Base-by-base conservation (phyloP, 2,797 vertebrate species). In the Malacoraja senta region DNA sequence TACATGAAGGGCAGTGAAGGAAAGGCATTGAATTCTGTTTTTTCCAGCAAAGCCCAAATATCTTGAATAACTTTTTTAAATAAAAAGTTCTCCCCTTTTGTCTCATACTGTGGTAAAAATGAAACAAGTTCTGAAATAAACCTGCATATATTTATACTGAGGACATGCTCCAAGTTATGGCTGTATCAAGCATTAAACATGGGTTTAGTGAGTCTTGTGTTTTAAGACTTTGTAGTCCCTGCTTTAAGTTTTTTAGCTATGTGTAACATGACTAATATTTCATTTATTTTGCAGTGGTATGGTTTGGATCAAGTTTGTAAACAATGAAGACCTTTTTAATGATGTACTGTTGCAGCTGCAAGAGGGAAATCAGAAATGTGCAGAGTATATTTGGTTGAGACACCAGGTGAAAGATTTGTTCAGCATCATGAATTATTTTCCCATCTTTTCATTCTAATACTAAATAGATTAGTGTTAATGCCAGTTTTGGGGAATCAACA, bases 301-400 rank as follows among this genome's bases (percentile, higher is more conserved):
- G 44, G 95, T 97, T 94, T 99, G 99, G 99, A 98, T 97, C 93
- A 98, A 99, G 94, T 99, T 99, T 95, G 96, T 99, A 94, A 98
- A 98, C 94, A 97, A 96, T 1, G 96, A 96, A 63, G 97, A 99
- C 93, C 93, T 96, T 93, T 96, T 99, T 76, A 97, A 95, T 94
- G 97, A 97, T 10, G 95, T 99, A 84, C 94, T 98, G 77, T 94
- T 93, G 65, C 97, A 98, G 93, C 94, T 99, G 9, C 96, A 96
- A 94, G 97, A 97, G 76, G 97, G 97, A 93, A 97, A 98, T 94
- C 94, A 99, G 61, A 95, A 95, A 93, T 97, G 97, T 93, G 98
- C 98, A 0, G 98, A 99, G 63, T 97, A 98, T 94, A 96, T 99
- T 93, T 99, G 99, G 99, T 97, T 99, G 44, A 96, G 98, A 94